Conservation (phyloP, 2,113 vertebrate species). For the Phalacrocorax aristotelis region DNA sequence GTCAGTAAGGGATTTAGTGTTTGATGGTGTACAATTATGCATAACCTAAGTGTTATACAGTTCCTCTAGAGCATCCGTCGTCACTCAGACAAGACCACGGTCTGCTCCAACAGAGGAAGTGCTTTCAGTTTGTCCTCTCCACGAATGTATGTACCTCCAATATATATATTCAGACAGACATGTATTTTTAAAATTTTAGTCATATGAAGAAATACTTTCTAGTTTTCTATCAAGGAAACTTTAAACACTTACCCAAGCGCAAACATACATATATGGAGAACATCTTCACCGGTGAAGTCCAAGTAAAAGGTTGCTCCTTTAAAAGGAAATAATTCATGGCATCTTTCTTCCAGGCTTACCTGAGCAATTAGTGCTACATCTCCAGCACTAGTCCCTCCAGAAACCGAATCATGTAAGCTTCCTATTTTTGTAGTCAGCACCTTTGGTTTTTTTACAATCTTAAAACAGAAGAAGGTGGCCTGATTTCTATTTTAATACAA, state of each 20-base stretch:
- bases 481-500: not conserved
- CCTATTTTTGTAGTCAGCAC: not conserved
- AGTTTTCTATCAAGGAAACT: not conserved
- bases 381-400: not conserved
- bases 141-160: not conserved
- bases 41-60: not conserved
- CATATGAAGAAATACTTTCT: not conserved
- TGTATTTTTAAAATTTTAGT: not conserved
- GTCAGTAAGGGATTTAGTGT: not conserved
- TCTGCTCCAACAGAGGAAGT: not conserved
- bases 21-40: not conserved
- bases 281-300: constrained; percentile 86
- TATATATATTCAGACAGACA: not conserved
- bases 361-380: not conserved
- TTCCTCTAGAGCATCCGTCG: not conserved
- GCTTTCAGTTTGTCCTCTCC: not conserved
- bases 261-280: constrained; percentile 93
- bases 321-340: not conserved
- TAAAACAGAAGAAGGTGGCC: not conserved
- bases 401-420: not conserved
- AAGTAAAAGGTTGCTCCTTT: constrained; percentile 91
- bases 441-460: not conserved
- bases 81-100: not conserved
- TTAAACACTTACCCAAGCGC: constrained; percentile 87
- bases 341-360: not conserved